Evolutionary conservation across 1,140 invertebrate genomes (phyloP).

Genomic region (Proales similis): DNA sequence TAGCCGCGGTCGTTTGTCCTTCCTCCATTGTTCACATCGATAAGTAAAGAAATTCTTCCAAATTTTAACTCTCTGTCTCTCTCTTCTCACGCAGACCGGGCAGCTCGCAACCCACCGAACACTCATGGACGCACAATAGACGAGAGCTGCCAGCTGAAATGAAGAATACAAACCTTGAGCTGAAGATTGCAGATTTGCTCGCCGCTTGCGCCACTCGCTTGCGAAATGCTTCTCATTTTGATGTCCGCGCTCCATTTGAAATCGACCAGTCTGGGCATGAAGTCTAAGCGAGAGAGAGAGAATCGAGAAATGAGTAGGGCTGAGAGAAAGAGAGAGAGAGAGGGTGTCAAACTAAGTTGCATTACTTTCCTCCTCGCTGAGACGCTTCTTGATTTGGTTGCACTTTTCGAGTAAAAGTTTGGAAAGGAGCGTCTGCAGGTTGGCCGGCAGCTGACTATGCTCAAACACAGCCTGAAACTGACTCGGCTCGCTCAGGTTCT

Average conservation of each 20-base stretch:
- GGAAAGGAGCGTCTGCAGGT: slow-evolving; percentile 18
- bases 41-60: slow-evolving; percentile 8
- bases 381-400: slow-evolving; percentile 8
- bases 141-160: background rate
- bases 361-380: slow-evolving; percentile 16
- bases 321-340: too few relatives aligned
- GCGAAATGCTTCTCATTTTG: slow-evolving; percentile 18
- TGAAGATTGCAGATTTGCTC: slow-evolving; percentile 24
- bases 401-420: slow-evolving; percentile 11
- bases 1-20: slow-evolving; percentile 2
- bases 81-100: too few relatives aligned
- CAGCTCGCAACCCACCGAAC: slow-evolving; percentile 3
- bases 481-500: background rate
- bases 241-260: slow-evolving; percentile 23
- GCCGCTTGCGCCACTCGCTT: background rate
- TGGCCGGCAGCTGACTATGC: background rate
- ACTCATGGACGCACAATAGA: background rate
- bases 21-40: slow-evolving; percentile 16
- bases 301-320: too few relatives aligned
- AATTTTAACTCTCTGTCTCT: background rate
- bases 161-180: slow-evolving; percentile 2
- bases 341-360: too few relatives aligned
- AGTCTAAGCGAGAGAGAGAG: too few relatives aligned
- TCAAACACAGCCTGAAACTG: slow-evolving; percentile 11
- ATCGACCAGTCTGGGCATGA: slow-evolving; percentile 22